Evolutionary conservation across 1,140 invertebrate species (phyloP), one percentile per base, ranked within the genome.

Genomic region (Pissodes strobi): DNA sequence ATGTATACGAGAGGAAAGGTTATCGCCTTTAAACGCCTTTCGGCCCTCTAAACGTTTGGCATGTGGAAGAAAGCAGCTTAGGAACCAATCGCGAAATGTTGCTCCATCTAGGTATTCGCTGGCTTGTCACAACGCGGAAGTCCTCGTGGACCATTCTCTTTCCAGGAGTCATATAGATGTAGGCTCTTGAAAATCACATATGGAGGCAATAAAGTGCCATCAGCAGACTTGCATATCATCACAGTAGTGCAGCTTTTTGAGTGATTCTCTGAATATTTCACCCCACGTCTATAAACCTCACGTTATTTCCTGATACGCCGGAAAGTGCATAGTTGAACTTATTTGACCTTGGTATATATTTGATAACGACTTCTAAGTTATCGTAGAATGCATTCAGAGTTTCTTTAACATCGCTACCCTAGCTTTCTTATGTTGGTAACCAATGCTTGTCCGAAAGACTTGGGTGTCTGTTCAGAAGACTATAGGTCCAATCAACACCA

Each of bases 231-330:
- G 62, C 70, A 12, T n/a, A n/a, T n/a, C n/a, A n/a, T 45, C 13
- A 6, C n/a, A n/a, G n/a, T n/a, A n/a, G n/a, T n/a, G n/a, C n/a
- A n/a, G n/a, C n/a, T n/a, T n/a, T n/a, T n/a, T 19, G 65, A 62
- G 39, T 22, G 39, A 56, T 74, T 74, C 12, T n/a, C n/a, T n/a
- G n/a, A n/a, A 73, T n/a, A n/a, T n/a, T n/a, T n/a, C n/a, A n/a
- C n/a, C n/a, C n/a, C n/a, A n/a, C n/a, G n/a, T n/a, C n/a, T 55
- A 9, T 79, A 80, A 53, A 34, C 69, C 46, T 70, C 74, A 75
- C n/a, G 34, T 70, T 72, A 39, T 45, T 53, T 3, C 75, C 75
- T 6, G 78, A 78, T 49, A 80, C 77, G 69, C 80, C 79, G 1
- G 55, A 68, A 1, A 81, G 18, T 67, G 79, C 79, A 63, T 75